Conservation (phyloP, 2,888 invertebrate species). For the Trilocha varians region DNA sequence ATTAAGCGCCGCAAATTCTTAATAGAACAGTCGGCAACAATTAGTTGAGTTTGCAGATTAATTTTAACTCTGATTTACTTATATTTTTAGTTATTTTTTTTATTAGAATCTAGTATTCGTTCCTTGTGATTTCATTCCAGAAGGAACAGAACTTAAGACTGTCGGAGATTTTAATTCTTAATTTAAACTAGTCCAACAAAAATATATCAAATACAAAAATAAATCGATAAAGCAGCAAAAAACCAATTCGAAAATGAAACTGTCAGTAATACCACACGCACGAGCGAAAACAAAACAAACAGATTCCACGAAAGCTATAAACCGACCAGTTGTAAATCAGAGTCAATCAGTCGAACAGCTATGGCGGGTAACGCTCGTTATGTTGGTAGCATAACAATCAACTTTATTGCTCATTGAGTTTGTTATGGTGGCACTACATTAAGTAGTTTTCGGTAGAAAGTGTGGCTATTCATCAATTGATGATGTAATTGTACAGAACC, state of each 20-base stretch:
- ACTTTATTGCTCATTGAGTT: background rate
- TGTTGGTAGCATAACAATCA: constrained; percentile 29
- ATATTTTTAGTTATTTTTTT: too few species aligned
- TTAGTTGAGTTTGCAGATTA: too few species aligned
- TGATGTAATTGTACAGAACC: too few species aligned
- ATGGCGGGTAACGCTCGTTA: constrained; percentile 26
- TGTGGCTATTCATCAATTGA: background rate
- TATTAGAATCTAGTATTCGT: too few species aligned
- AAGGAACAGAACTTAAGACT: too few species aligned
- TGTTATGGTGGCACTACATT: background rate
- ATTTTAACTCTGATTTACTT: too few species aligned
- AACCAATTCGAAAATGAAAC: background rate
- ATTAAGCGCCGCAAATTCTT: background rate
- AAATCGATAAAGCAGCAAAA: background rate
- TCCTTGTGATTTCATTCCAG: too few species aligned
- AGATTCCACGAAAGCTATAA: constrained; percentile 36
- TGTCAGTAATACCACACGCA: constrained; percentile 24
- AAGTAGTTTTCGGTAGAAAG: background rate
- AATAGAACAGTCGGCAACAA: background rate
- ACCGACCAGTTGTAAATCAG: constrained; percentile 53
- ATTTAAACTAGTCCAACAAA: too few species aligned
- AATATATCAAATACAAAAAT: background rate
- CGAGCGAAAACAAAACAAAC: constrained; percentile 21
- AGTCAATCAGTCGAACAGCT: constrained; percentile 44
- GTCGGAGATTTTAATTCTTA: too few species aligned